Evolutionary conservation across 2,888 invertebrate genomes (phyloP).

Genomic region (Carpatolechia fugitivella): DNA sequence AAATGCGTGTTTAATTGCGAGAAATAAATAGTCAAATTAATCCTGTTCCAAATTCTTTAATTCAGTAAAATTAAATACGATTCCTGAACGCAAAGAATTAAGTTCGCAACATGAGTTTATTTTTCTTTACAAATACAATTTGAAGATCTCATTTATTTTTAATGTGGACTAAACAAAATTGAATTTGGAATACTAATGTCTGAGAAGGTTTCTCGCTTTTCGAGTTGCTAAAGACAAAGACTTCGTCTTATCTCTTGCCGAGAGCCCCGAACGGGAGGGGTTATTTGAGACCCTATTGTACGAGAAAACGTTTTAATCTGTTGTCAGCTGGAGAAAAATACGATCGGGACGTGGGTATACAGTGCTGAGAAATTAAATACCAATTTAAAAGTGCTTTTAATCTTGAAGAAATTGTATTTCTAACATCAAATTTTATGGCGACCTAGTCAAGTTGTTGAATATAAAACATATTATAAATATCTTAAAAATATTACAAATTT

Average conservation of each 20-base stretch:
- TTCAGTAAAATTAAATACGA: background rate
- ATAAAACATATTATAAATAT: no score
- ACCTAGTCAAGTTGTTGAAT: no score
- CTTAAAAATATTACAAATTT: no score
- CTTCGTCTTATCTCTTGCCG: slow-evolving; percentile 7
- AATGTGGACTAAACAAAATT: slow-evolving; percentile 9
- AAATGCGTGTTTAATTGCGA: slow-evolving; percentile 1
- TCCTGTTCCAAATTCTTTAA: background rate
- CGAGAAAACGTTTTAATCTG: background rate
- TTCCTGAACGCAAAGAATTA: no score
- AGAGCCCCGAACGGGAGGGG: slow-evolving; percentile 3
- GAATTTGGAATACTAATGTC: slow-evolving; percentile 15
- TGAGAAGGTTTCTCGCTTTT: slow-evolving; percentile 22
- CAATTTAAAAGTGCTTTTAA: no score
- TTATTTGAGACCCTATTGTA: slow-evolving; percentile 6
- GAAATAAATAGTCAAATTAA: background rate
- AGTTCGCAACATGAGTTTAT: no score
- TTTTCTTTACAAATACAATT: no score
- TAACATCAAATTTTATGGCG: no score
- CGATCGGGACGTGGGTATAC: background rate
- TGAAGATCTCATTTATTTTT: slow-evolving; percentile 4
- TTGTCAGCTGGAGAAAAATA: slow-evolving; percentile 1
- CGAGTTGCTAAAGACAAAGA: slow-evolving; percentile 24
- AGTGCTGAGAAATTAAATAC: no score
- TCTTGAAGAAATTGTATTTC: no score